phyloP scores from a whole-genome alignment of 1,140 invertebrate genomes.

The Pararge aegeria region DNA sequence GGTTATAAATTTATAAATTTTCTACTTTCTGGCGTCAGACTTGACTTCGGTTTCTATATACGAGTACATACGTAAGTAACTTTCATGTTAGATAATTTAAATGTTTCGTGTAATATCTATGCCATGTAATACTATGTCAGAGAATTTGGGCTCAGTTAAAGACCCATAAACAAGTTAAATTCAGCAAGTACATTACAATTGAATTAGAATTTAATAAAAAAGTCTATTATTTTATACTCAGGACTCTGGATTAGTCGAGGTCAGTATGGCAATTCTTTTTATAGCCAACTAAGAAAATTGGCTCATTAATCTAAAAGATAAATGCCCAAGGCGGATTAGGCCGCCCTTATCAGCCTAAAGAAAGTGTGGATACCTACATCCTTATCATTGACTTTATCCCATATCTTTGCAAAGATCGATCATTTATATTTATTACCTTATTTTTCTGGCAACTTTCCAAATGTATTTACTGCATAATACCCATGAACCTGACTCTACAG shows the following conservation, averaged over 20 bases:
- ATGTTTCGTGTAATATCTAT: too few relatives aligned
- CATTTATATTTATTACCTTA: constrained; percentile 1
- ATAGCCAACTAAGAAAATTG: constrained; percentile 79
- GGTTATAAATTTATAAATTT: too few relatives aligned
- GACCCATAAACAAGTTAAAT: too few relatives aligned
- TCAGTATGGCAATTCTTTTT: constrained; percentile 73
- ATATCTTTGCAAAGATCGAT: constrained; percentile 9
- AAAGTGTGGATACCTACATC: constrained; percentile 50
- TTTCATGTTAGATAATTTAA: too few relatives aligned
- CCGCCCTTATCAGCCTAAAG: constrained; percentile 72
- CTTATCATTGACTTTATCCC: constrained; percentile 20
- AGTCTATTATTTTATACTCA: constrained; percentile 14
- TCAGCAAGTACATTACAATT: too few relatives aligned
- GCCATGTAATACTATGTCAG: too few relatives aligned
- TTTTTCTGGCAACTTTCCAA: constrained; percentile 3
- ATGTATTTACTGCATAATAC: too few relatives aligned
- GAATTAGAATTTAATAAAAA: neutral
- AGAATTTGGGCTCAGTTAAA: too few relatives aligned
- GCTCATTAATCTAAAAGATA: constrained; percentile 79
- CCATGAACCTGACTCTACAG: too few relatives aligned
- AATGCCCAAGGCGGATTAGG: constrained; percentile 74
- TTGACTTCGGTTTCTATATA: too few relatives aligned
- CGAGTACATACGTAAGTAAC: too few relatives aligned
- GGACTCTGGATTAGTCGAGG: constrained; percentile 37
- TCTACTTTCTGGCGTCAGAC: too few relatives aligned